Conservation (phyloP, 2,113 vertebrate species). For the Pithys albifrons region DNA sequence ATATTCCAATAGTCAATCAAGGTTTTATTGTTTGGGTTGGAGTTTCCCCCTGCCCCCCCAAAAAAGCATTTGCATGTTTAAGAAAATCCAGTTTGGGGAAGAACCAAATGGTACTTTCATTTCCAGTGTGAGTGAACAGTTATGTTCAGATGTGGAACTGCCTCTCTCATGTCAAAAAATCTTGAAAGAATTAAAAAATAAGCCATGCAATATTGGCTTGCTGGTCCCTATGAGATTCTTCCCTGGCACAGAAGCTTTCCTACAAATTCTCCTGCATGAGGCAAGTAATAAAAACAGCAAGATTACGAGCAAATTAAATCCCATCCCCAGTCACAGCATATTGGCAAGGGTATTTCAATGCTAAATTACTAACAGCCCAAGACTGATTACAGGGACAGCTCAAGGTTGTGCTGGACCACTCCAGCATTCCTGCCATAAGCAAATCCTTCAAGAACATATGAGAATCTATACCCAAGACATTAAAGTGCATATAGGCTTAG, state of each 20-base stretch:
- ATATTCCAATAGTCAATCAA: not conserved
- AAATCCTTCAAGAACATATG: not conserved
- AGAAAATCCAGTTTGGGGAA: not conserved
- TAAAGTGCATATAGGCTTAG: not conserved
- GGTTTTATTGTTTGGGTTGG: not conserved
- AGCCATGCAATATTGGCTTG: not conserved
- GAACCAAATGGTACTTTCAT: not conserved
- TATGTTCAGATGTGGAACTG: not conserved
- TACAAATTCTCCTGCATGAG: not conserved
- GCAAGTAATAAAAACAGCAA: not conserved
- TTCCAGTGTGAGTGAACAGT: not conserved
- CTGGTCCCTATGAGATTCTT: not conserved
- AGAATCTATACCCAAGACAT: not conserved
- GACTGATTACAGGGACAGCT: not conserved
- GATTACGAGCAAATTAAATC: conserved; percentile 14
- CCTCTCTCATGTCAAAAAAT: not conserved
- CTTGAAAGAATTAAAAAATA: not conserved
- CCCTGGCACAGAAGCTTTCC: not conserved
- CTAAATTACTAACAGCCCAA: not conserved
- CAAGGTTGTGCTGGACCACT: not conserved
- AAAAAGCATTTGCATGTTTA: not conserved
- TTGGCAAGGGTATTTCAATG: not conserved
- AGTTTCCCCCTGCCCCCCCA: fast-evolving
- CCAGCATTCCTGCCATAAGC: not conserved
- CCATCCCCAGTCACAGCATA: not conserved